phyloP scores from a whole-genome alignment of 1,140 invertebrate species.

The Microvelia longipes region DNA sequence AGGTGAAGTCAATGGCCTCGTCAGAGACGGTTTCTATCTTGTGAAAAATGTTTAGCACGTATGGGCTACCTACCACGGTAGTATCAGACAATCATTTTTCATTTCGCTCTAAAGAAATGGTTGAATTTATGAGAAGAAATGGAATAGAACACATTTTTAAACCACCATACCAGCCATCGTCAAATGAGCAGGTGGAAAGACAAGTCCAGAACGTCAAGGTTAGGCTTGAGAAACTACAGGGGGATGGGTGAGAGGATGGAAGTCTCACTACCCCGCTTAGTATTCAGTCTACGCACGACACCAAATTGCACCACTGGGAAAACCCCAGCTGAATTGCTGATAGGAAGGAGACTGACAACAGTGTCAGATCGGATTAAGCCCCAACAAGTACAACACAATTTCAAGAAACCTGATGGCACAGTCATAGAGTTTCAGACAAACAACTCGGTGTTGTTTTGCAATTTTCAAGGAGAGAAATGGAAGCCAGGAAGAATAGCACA shows the following conservation, averaged over 20 bases:
- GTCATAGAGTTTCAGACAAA: not conserved
- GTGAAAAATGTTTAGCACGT: not conserved
- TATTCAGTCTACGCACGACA: not conserved
- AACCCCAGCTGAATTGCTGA: not conserved
- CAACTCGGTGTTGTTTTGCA: not conserved
- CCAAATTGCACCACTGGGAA: not conserved
- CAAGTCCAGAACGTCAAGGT: not conserved
- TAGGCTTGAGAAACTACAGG: not conserved
- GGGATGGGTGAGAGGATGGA: not conserved
- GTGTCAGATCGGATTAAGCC: not conserved
- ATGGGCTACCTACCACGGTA: not conserved
- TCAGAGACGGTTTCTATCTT: not conserved
- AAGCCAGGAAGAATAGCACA: not conserved
- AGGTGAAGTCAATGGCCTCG: not conserved
- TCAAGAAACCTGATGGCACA: too few relatives aligned
- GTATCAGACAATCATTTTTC: conserved; percentile 4
- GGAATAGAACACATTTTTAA: not conserved
- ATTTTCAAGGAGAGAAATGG: not conserved
- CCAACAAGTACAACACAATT: too few relatives aligned
- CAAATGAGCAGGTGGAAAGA: not conserved
- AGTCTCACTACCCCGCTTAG: not conserved
- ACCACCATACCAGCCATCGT: not conserved
- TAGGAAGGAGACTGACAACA: not conserved
- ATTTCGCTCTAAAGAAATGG: not conserved
- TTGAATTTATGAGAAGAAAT: not conserved